phyloP scores from a whole-genome alignment of 1,140 invertebrate species.

The Manduca sexta region DNA sequence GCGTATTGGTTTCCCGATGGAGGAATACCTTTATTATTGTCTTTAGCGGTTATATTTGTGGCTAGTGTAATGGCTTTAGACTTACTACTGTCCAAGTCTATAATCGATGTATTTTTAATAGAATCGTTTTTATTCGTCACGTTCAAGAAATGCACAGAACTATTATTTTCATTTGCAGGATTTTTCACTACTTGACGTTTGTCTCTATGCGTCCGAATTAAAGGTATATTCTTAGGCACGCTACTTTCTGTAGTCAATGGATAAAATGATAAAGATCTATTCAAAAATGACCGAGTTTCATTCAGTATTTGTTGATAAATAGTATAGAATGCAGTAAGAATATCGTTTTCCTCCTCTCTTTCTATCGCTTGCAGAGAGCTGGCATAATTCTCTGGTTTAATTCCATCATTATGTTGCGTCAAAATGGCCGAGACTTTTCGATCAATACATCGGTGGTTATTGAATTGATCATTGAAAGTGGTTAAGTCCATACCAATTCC shows the following conservation, averaged over 20 bases:
- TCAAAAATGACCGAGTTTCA: slow-evolving; percentile 34
- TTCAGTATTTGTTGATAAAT: slow-evolving; percentile 36
- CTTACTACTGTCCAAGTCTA: background rate
- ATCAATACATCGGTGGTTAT: slow-evolving; percentile 26
- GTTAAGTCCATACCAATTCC: slow-evolving; percentile 50
- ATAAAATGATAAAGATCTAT: slow-evolving; percentile 14
- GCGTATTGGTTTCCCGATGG: too few species aligned
- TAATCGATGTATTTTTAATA: background rate
- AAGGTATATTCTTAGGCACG: slow-evolving; percentile 7
- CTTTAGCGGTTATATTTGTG: too few species aligned
- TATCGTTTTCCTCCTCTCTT: slow-evolving; percentile 37
- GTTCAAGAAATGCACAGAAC: background rate
- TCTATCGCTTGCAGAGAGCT: slow-evolving; percentile 34
- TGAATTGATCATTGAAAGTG: slow-evolving; percentile 36
- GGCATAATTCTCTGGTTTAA: slow-evolving; percentile 37
- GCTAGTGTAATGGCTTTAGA: background rate
- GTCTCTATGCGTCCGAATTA: slow-evolving; percentile 28
- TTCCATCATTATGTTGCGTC: slow-evolving; percentile 51
- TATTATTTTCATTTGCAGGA: background rate
- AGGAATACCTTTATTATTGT: too few species aligned
- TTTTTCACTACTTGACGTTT: slow-evolving; percentile 25
- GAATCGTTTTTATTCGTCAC: background rate
- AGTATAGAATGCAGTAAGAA: slow-evolving; percentile 35
- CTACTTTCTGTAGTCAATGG: slow-evolving; percentile 15
- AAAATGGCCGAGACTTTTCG: slow-evolving; percentile 37